phyloP scores from a whole-genome alignment of 2,797 vertebrate species.

The Muraenolepis orangiensis region DNA sequence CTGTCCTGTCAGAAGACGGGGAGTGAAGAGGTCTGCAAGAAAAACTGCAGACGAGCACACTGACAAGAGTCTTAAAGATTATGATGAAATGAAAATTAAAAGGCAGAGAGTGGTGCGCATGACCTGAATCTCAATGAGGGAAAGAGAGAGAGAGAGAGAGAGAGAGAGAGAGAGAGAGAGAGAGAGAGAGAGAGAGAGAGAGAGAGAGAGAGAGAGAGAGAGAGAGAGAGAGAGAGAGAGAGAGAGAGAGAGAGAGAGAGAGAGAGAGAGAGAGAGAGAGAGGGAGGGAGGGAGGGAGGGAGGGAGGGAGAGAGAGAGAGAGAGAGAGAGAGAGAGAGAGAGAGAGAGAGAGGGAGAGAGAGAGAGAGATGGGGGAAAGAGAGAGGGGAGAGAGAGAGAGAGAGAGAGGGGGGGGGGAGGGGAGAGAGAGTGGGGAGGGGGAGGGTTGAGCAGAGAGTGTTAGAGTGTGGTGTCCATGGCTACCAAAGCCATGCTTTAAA shows the following conservation, averaged over 20 bases:
- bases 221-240: too few relatives aligned
- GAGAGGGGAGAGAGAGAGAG: neutral
- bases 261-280: conserved; percentile 53
- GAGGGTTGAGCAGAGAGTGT: conserved; percentile 53
- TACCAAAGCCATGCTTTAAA: conserved; percentile 76
- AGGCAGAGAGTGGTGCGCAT: conserved; percentile 85
- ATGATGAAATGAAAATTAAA: conserved; percentile 99
- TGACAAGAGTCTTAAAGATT: conserved; percentile 99
- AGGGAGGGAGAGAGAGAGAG: too few relatives aligned
- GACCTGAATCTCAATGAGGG: conserved; percentile 94
- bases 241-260: too few relatives aligned
- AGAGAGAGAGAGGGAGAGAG: conserved; percentile 57
- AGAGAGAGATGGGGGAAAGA: conserved; percentile 43
- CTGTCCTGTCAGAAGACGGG: conserved; percentile 93
- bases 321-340: conserved; percentile 29
- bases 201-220: too few relatives aligned
- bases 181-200: too few relatives aligned
- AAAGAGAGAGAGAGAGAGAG: conserved; percentile 54
- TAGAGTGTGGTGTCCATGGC: conserved; percentile 66
- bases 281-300: conserved; percentile 37
- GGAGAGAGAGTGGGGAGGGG: conserved; percentile 51
- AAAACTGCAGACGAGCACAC: conserved; percentile 96
- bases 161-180: too few relatives aligned
- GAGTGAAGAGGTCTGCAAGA: conserved; percentile 93
- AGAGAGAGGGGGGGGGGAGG: conserved; percentile 55